Conservation (phyloP, 1,140 invertebrate species). For the Drosophila asahinai region DNA sequence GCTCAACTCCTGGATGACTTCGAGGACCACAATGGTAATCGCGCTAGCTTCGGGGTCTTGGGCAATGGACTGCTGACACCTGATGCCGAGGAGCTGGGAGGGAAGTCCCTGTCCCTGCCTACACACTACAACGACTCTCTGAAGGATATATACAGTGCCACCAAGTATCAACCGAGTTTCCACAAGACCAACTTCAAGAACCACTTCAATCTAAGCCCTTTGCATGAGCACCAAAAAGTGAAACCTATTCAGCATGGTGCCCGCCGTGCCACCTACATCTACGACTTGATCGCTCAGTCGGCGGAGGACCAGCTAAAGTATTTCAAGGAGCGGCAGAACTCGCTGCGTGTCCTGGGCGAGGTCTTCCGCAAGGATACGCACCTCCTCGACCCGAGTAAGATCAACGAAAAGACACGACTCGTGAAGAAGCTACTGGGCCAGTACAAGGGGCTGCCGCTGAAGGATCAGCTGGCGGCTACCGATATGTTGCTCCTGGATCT, state of each 20-base stretch:
- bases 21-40: constrained; percentile 68
- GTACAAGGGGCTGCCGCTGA: constrained; percentile 61
- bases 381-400: constrained; percentile 45
- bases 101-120: neutral
- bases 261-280: constrained; percentile 51
- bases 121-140: neutral
- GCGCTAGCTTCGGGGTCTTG: constrained; percentile 27
- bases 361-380: constrained; percentile 43
- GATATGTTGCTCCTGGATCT: constrained; percentile 67
- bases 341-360: constrained; percentile 16
- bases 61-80: constrained; percentile 32
- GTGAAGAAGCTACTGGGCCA: constrained; percentile 68
- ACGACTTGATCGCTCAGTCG: constrained; percentile 56
- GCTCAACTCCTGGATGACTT: constrained; percentile 40
- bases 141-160: constrained; percentile 7
- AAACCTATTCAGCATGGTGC: constrained; percentile 31
- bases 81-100: constrained; percentile 3
- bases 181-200: constrained; percentile 1
- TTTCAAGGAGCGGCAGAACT: constrained; percentile 54
- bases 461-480: constrained; percentile 54
- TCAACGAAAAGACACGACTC: constrained; percentile 61
- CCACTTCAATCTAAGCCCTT: constrained; percentile 40
- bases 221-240: neutral
- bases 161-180: neutral
- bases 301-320: constrained; percentile 55